A percentile compares a stretch with the other conserved stretches of the same genome.
phyloP scores from a whole-genome alignment of 2,888 invertebrate species.

The Dicyrtomina minuta region DNA sequence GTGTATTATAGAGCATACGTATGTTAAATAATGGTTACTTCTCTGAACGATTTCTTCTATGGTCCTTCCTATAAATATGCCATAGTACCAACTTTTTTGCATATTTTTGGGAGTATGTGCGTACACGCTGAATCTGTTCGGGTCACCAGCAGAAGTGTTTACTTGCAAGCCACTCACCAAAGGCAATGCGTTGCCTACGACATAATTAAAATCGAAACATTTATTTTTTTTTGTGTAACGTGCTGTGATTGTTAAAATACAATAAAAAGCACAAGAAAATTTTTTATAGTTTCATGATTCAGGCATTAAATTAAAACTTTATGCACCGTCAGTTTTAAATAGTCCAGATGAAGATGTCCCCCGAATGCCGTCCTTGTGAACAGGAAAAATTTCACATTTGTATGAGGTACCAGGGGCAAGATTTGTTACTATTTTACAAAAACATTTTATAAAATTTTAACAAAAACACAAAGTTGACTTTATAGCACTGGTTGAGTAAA shows the following conservation, averaged over 20 bases:
- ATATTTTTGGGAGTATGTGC: constrained; percentile 62
- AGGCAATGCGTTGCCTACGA: constrained; percentile 53
- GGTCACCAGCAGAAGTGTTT: constrained; percentile 38
- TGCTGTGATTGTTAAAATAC: too few species aligned
- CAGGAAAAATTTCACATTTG: constrained; percentile 66
- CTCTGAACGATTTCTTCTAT: constrained; percentile 62
- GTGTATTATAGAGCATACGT: too few species aligned
- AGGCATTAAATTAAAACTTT: too few species aligned
- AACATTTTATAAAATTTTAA: too few species aligned
- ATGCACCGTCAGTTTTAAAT: constrained; percentile 59
- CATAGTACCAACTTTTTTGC: constrained; percentile 67
- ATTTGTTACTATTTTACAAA: constrained; percentile 62
- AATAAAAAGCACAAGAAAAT: too few species aligned
- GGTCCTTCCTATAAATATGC: constrained; percentile 69
- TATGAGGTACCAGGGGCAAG: constrained; percentile 63
- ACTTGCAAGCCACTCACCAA: constrained; percentile 44
- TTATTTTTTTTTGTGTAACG: too few species aligned
- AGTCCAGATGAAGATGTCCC: constrained; percentile 62
- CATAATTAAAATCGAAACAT: too few species aligned
- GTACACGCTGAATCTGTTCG: constrained; percentile 68
- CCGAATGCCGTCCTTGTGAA: constrained; percentile 61
- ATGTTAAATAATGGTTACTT: too few species aligned
- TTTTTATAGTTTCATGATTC: too few species aligned
- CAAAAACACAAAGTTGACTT: too few species aligned
- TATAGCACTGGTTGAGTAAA: too few species aligned